Evolutionary conservation across 2,113 vertebrate genomes (phyloP).

Genomic region (Emydocephalus ijimae): DNA sequence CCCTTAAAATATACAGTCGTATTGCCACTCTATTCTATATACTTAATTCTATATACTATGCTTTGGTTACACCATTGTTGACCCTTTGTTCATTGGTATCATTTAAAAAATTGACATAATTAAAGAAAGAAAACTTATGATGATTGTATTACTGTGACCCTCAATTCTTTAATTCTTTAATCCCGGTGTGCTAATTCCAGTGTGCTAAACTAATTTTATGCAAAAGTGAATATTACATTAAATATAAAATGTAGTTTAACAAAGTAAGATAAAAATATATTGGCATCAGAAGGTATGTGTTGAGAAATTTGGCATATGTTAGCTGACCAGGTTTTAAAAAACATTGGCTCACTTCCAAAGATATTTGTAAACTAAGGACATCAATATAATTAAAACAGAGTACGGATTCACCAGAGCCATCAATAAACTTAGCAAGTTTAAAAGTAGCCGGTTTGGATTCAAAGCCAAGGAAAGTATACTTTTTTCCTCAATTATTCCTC

Average conservation of each 20-base stretch:
- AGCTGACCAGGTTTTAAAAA: neutral
- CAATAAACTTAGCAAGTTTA: neutral
- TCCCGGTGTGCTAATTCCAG: neutral
- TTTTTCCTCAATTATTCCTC: neutral
- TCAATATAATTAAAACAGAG: constrained; percentile 5
- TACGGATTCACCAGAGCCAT: neutral
- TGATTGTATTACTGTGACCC: neutral
- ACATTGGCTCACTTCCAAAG: neutral
- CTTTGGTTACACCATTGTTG: neutral
- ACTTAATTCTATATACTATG: neutral
- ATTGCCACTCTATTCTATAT: neutral
- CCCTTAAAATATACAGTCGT: neutral
- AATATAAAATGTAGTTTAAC: neutral
- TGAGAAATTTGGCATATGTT: neutral
- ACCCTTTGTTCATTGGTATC: neutral
- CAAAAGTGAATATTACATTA: neutral
- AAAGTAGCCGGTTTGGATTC: neutral
- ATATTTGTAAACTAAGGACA: neutral
- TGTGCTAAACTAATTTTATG: neutral
- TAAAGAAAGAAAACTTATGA: neutral
- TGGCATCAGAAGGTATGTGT: neutral
- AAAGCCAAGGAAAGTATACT: neutral
- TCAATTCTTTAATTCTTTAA: neutral
- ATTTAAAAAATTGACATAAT: neutral
- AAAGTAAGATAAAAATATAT: neutral